phyloP scores from a whole-genome alignment of 2,888 invertebrate genomes.

The Yponomeuta cagnagella region DNA sequence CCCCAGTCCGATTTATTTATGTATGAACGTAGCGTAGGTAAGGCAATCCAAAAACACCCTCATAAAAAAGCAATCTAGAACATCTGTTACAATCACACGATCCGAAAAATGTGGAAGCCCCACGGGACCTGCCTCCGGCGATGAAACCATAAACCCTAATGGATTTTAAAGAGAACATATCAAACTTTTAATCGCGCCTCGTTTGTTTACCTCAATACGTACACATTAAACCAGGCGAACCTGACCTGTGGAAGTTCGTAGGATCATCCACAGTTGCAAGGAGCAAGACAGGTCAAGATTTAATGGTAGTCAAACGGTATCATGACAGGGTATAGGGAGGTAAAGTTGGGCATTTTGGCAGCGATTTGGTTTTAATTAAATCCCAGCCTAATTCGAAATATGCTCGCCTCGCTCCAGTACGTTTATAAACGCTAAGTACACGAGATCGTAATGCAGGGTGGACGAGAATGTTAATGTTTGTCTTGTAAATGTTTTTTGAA shows the following conservation, averaged over 20 bases:
- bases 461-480: too few relatives aligned
- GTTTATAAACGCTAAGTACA: too few relatives aligned
- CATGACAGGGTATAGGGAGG: not conserved
- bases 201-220: not conserved
- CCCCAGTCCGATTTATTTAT: too few relatives aligned
- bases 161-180: constrained; percentile 64
- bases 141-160: constrained; percentile 60
- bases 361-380: not conserved
- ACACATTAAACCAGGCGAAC: not conserved
- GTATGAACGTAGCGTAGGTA: not conserved
- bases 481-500: too few relatives aligned
- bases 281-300: not conserved
- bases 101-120: not conserved
- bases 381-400: not conserved
- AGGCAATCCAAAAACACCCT: not conserved
- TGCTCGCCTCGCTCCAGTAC: not conserved
- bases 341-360: not conserved
- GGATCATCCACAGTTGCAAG: not conserved
- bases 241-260: not conserved
- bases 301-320: not conserved
- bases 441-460: too few relatives aligned
- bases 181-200: constrained; percentile 60
- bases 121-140: not conserved
- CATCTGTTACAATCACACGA: not conserved
- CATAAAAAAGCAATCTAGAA: not conserved